A percentile compares a stretch with the other conserved stretches of the same genome.
These are phyloP conservation scores for Odontamblyopus rebecca DNA, from an alignment of 2,797 vertebrate genomes.

Conservation along the genomic window DNA sequence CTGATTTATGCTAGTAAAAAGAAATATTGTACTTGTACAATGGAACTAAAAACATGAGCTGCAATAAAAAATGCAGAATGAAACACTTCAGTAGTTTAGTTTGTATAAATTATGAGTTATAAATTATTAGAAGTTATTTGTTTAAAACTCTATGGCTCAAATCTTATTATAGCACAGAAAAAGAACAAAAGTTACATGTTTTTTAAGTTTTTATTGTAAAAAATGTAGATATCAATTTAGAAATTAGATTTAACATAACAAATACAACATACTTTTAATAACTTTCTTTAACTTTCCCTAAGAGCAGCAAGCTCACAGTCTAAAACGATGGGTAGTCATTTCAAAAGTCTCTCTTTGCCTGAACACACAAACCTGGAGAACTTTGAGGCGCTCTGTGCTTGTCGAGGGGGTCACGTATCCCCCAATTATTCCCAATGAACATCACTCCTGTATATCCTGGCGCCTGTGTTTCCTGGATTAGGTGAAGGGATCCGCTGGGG, in stretches of 20 bases:
- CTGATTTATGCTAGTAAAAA: no score
- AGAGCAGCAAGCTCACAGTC: not conserved
- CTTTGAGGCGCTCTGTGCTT: slow-evolving; percentile 2
- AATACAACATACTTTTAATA: no score
- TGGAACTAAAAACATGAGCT: no score
- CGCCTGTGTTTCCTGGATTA: slow-evolving; percentile 23
- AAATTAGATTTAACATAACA: no score
- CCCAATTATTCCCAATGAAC: slow-evolving; percentile 16
- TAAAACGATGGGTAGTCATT: not conserved
- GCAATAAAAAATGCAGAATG: no score
- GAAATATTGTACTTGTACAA: no score
- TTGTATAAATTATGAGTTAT: no score
- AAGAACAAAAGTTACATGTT: not conserved
- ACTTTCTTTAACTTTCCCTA: not conserved
- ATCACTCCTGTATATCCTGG: slow-evolving; percentile 17
- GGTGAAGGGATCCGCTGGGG: slow-evolving; percentile 20
- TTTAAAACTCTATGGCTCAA: no score
- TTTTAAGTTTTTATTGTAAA: not conserved
- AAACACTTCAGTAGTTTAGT: no score
- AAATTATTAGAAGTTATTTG: no score
- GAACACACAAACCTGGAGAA: not conserved
- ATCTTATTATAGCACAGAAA: no score
- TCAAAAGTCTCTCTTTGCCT: not conserved
- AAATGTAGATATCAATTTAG: no score
- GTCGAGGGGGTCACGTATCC: slow-evolving; percentile 14